Evolutionary conservation across 2,888 invertebrate species (phyloP), one percentile per base, ranked within the genome.

Genomic region (Glaucopsyche alexis): DNA sequence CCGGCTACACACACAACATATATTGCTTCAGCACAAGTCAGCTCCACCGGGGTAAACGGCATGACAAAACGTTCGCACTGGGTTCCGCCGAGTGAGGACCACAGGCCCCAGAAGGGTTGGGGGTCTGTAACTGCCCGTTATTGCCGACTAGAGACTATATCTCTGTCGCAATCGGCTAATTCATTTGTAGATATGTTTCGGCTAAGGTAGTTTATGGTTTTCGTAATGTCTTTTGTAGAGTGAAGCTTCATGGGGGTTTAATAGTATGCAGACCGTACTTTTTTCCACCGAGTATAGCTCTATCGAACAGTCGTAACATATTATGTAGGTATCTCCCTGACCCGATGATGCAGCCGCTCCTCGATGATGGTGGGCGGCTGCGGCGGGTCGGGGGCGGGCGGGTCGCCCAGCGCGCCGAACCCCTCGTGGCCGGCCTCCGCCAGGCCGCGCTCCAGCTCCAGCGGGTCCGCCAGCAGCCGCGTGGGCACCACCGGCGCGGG

Each of bases 401-500:
- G 42, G 84, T 93, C 93, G 38, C 88, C 86, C 2, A 92, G 80
- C 1, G 88, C 90, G 0, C 90, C 91, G 74, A 92, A 92, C 7
- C 91, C 91, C 45, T 91, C 91, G 71, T 93, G 91, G 0, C 92
- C 92, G 0, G 91, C 91, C 69, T 91, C 95, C 3, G 96, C 93
- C 74, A 97, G 91, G 79, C 96, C 94, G 71, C 95, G 89, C 85
- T 97, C 97, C 81, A 97, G 89, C 86, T 97, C 96, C 81, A 96
- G 95, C n/a, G 96, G 97, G 86, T 98, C 97, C 47, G 96, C 95
- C 65, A 98, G 94, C 74, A 97, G 92, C 86, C 96, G 95, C 9
- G 97, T 97, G 71, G 97, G 97, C 7, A 98, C 97, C 77, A 98
- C 95, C 1, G 97, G 97, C 7, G 97, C 97, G 82, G 95, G 95